Evolutionary conservation across 2,888 invertebrate species (phyloP).

Genomic region (Molanna angustata): DNA sequence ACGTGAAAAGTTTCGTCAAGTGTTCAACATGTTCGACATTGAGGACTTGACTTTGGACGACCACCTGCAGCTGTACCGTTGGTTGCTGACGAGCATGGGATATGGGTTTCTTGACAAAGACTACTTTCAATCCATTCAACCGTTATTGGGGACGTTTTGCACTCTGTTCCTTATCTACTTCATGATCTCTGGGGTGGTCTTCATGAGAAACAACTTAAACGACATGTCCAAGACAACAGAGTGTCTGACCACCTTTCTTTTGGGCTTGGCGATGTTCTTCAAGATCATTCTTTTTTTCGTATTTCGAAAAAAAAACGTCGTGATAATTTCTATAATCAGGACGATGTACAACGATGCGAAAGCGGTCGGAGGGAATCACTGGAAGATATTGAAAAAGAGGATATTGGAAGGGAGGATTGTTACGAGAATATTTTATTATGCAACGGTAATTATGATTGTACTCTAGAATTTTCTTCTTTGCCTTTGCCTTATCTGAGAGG

Average conservation of each 20-base stretch:
- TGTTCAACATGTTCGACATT: slow-evolving; percentile 18
- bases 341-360: slow-evolving; percentile 9
- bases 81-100: slow-evolving; percentile 8
- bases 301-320: slow-evolving; percentile 1
- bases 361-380: slow-evolving; percentile 8
- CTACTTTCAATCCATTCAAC: slow-evolving; percentile 1
- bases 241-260: slow-evolving; percentile 17
- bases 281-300: slow-evolving; percentile 2
- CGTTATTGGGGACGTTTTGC: neutral
- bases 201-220: slow-evolving; percentile 13
- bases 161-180: neutral
- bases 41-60: slow-evolving; percentile 21
- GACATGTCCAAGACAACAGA: slow-evolving; percentile 16
- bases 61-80: slow-evolving; percentile 9
- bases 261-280: slow-evolving; percentile 5
- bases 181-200: slow-evolving; percentile 12
- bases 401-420: slow-evolving; percentile 21
- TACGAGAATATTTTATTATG: slow-evolving; percentile 14
- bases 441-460: too few relatives aligned
- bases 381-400: slow-evolving; percentile 19
- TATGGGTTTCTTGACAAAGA: slow-evolving; percentile 4
- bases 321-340: slow-evolving; percentile 3
- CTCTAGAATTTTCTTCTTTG: too few relatives aligned
- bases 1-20: slow-evolving; percentile 2
- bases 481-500: too few relatives aligned